Conservation (phyloP, 2,113 vertebrate genomes). For the Rana temporaria region DNA sequence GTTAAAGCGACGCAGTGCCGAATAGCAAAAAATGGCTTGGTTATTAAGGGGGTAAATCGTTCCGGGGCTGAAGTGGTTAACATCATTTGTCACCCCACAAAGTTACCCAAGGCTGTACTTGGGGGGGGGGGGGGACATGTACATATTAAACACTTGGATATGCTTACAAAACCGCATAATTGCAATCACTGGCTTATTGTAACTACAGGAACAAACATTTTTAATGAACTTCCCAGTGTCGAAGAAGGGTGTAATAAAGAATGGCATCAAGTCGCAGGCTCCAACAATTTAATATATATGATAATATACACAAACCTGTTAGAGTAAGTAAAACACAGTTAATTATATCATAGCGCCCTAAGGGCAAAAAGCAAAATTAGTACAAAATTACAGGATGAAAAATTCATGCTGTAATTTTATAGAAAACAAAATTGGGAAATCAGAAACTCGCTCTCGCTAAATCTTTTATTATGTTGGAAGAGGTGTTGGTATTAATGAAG, state of each 20-base stretch:
- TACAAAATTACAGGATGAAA: conserved; percentile 70
- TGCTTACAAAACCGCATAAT: conserved; percentile 52
- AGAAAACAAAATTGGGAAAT: conserved; percentile 48
- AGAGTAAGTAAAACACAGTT: conserved; percentile 68
- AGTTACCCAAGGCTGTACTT: background rate
- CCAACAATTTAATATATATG: conserved; percentile 80
- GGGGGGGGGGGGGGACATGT: no score
- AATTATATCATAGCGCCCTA: conserved; percentile 69
- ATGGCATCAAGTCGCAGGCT: conserved; percentile 63
- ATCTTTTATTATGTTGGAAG: background rate
- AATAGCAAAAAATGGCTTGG: no score
- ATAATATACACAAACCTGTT: conserved; percentile 77
- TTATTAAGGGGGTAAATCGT: no score
- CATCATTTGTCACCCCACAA: background rate
- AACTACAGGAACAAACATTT: conserved; percentile 54
- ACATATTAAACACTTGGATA: conserved; percentile 13
- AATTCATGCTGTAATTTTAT: conserved; percentile 71
- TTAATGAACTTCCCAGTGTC: conserved; percentile 69
- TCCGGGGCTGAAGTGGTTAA: no score
- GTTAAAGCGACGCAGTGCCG: no score
- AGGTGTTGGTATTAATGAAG: background rate
- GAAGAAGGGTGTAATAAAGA: conserved; percentile 68
- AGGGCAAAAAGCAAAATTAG: conserved; percentile 65
- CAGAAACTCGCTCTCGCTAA: background rate
- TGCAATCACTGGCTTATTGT: conserved; percentile 52